Evolutionary conservation across 2,113 vertebrate species (phyloP).

Genomic region (Hippocampus guttulatus): DNA sequence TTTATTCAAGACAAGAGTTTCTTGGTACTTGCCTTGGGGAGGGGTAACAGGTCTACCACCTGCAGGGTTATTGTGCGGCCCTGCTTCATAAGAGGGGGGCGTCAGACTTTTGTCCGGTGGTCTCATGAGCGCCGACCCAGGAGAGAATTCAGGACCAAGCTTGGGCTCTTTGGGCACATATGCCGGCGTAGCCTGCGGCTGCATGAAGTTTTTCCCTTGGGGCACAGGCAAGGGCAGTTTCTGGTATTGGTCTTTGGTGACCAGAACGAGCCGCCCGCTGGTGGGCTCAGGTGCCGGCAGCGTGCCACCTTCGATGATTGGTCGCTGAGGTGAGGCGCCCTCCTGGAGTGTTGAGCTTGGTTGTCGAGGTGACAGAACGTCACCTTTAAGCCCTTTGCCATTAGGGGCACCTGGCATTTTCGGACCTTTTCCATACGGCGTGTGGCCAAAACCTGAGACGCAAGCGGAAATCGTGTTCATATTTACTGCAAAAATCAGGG

Average conservation of each 20-base stretch:
- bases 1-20: neutral
- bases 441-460: constrained; percentile 50
- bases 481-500: neutral
- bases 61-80: neutral
- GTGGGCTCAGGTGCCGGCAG: constrained; percentile 21
- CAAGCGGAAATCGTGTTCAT: constrained; percentile 10
- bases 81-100: neutral
- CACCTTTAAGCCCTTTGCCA: constrained; percentile 49
- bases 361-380: constrained; percentile 35
- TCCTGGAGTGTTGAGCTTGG: constrained; percentile 21
- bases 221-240: constrained; percentile 25
- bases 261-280: constrained; percentile 17
- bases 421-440: constrained; percentile 32
- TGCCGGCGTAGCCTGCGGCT: constrained; percentile 17
- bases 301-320: constrained; percentile 6
- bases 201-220: constrained; percentile 50
- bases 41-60: constrained; percentile 11
- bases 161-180: constrained; percentile 22
- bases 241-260: constrained; percentile 38
- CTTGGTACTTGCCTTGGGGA: constrained; percentile 51
- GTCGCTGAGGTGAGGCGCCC: constrained; percentile 15
- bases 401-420: constrained; percentile 20
- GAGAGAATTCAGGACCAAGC: constrained; percentile 11
- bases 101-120: constrained; percentile 24
- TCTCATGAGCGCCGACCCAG: constrained; percentile 9